Conservation (phyloP, 35 echinoderm and acorn worm species). For the Stichopus chloronotus region DNA sequence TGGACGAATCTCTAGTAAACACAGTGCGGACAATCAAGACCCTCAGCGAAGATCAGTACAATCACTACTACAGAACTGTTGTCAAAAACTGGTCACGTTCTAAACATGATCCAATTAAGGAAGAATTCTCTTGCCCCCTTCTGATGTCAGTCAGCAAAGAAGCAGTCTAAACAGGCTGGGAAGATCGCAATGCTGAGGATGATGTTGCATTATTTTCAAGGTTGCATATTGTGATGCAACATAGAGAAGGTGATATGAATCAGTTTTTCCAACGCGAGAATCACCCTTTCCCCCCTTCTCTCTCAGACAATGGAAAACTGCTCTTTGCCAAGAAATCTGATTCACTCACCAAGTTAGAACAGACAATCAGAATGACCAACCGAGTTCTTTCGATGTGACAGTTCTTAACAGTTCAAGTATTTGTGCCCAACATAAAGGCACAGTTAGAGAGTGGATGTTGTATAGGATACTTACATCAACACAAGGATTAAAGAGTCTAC, state of each 20-base stretch:
- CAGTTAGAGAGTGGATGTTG: constrained; percentile 22
- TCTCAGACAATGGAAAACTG: constrained; percentile 27
- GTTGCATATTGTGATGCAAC: too few species aligned
- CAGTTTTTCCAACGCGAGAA: constrained; percentile 50
- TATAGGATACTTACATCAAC: constrained; percentile 24
- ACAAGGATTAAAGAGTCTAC: constrained; percentile 52
- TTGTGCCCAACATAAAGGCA: constrained; percentile 16
- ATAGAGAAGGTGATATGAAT: too few species aligned
- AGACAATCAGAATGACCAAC: constrained; percentile 1
- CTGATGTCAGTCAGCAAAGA: background rate
- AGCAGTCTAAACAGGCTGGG: too few species aligned
- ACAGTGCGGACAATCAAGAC: constrained; percentile 18
- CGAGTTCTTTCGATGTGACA: background rate
- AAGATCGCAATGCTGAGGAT: constrained; percentile 8
- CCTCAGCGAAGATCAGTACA: constrained; percentile 24
- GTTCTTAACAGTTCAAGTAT: constrained; percentile 6
- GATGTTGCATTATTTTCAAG: constrained; percentile 52
- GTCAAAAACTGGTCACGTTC: constrained; percentile 28
- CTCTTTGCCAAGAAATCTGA: constrained; percentile 9
- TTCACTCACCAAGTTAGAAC: constrained; percentile 1
- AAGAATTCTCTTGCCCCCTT: constrained; percentile 16
- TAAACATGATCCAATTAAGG: constrained; percentile 64
- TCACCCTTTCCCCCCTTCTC: constrained; percentile 44
- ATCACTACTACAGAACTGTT: constrained; percentile 32
- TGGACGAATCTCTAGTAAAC: constrained; percentile 33